Base-by-base conservation (phyloP, 2,797 vertebrate species). In the Myiotriccus ornatus region DNA sequence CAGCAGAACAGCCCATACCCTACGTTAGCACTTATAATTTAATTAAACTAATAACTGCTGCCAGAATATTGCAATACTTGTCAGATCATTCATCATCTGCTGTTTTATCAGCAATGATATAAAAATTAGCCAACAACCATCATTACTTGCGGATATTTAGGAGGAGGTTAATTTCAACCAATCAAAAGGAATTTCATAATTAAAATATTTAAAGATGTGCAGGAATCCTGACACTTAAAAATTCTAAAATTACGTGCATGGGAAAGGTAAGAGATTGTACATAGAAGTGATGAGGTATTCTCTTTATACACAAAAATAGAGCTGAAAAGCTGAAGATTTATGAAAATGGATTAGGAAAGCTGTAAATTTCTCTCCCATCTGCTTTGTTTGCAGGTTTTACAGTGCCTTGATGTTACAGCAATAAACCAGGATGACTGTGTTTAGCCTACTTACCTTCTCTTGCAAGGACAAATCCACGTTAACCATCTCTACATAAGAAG, bases 311-410 rank as follows among this genome's bases (percentile, higher is more conserved):
- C 32, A 82, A 75, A 86, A 95, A 68, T 14, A 49, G 53, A 94
- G 44, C 43, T 53, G 35, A 91, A 89, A 85, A 87, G 23, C 27
- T 77, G 37, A 90, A 77, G 47, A 67, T 77, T 52, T 55, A 69
- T 18, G 8, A 65, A 87, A 90, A 43, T 62, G 34, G 49, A 77
- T 87, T 77, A 68, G 39, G 34, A 87, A 89, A 80, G 50, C 73
- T 80, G 21, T 64, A 55, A 46, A 84, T 85, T 93, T 53, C 21
- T 84, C 53, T 93, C 53, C 52, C 71, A 87, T 60, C 53, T 85
- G 71, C 74, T 95, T 89, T 86, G 62, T 92, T 87, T 90, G 81
- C 65, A 95, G 74, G 87, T 86, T 94, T 94, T 86, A 84, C 64
- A 83, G 53, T 64, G 80, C 64, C 80, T 91, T 88, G 55, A 92